Conservation (phyloP, 2,888 invertebrate species). For the Melinopterus prodromus region DNA sequence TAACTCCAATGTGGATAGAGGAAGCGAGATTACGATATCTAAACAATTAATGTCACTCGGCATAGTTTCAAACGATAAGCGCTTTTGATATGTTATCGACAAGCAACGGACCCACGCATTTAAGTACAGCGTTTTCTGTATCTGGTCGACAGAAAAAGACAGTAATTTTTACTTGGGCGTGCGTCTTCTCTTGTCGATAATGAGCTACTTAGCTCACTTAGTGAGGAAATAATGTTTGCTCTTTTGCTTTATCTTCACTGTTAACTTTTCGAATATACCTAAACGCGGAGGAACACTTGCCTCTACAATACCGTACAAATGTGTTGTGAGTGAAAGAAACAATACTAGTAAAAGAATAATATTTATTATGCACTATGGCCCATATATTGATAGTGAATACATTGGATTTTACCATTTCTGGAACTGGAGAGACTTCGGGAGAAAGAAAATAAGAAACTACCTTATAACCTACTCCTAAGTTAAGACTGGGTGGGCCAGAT, state of each 20-base stretch:
- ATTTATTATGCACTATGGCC: no score
- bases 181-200: neutral
- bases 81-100: slow-evolving; percentile 42
- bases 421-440: no score
- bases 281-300: no score
- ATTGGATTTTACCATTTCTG: no score
- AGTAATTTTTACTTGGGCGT: neutral
- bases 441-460: no score
- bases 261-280: no score
- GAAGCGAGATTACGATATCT: slow-evolving; percentile 41
- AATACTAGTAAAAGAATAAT: no score
- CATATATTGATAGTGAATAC: no score
- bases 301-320: no score
- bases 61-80: slow-evolving; percentile 43
- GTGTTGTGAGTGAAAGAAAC: no score
- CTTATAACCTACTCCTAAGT: no score
- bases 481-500: no score
- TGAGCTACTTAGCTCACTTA: neutral
- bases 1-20: slow-evolving; percentile 25
- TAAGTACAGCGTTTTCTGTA: slow-evolving; percentile 42
- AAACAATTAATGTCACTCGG: slow-evolving; percentile 47
- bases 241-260: neutral
- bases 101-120: slow-evolving; percentile 45
- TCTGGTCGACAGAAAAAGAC: neutral
- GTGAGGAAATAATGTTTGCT: neutral